phyloP scores from a whole-genome alignment of 1,140 invertebrate genomes.

The Trichonephila clavata region DNA sequence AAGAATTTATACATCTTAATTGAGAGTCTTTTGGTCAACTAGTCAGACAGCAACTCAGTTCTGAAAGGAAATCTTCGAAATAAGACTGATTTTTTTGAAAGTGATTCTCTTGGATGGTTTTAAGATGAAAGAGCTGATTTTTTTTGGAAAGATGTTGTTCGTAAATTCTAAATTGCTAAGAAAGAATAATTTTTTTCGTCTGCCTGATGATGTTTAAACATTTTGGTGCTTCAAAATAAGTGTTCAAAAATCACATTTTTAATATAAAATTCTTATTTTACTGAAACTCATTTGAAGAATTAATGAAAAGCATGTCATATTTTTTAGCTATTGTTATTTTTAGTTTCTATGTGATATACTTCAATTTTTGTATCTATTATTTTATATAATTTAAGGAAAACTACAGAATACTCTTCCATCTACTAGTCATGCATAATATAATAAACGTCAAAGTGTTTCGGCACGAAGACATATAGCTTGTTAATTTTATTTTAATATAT shows the following conservation, averaged over 20 bases:
- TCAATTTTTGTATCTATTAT: constrained; percentile 23
- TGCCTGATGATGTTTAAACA: constrained; percentile 15
- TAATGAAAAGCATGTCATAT: not conserved
- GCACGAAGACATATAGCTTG: constrained; percentile 45
- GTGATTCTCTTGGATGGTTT: not conserved
- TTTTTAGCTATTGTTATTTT: not conserved
- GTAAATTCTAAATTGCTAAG: not conserved
- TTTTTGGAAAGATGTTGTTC: not conserved
- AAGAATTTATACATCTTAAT: not conserved
- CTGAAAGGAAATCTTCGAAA: not conserved
- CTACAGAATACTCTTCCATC: constrained; percentile 6
- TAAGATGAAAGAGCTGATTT: not conserved
- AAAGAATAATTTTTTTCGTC: not conserved
- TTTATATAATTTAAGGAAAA: constrained; percentile 29
- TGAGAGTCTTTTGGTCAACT: constrained; percentile 46
- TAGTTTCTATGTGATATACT: constrained; percentile 37
- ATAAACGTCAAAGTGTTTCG: not conserved
- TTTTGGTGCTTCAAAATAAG: constrained; percentile 53
- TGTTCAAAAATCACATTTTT: constrained; percentile 15
- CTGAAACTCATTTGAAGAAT: not conserved
- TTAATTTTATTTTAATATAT: constrained; percentile 27
- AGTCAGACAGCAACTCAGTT: constrained; percentile 51
- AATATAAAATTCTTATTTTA: not conserved
- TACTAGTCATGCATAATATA: constrained; percentile 55
- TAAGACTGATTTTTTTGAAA: not conserved